Conservation (phyloP, 2,797 vertebrate species). For the Gymnoscopelus microlampas region DNA sequence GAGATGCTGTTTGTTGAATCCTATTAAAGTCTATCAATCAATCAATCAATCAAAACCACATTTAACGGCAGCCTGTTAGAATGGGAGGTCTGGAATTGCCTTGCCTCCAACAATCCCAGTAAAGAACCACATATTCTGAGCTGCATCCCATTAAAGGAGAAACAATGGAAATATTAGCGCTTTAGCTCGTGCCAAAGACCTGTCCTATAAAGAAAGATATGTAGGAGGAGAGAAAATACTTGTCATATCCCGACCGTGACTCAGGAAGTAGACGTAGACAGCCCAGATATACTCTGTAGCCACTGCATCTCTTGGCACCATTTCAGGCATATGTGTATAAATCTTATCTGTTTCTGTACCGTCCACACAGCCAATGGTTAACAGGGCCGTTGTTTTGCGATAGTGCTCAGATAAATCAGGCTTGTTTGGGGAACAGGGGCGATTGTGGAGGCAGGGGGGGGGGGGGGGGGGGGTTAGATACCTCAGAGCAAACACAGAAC, state of each 20-base stretch:
- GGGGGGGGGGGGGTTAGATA: constrained; percentile 68
- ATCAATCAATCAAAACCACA: no score
- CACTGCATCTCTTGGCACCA: constrained; percentile 47
- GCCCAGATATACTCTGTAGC: constrained; percentile 29
- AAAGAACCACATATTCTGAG: no score
- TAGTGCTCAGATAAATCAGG: constrained; percentile 47
- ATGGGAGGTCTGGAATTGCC: no score
- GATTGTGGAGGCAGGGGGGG: no score
- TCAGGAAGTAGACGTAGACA: constrained; percentile 43
- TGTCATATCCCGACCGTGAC: constrained; percentile 48
- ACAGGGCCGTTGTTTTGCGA: constrained; percentile 46
- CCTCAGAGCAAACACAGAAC: constrained; percentile 61
- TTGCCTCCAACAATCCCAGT: no score
- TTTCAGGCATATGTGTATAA: constrained; percentile 43
- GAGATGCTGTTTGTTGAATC: no score
- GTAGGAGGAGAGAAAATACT: constrained; percentile 22
- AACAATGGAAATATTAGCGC: constrained; percentile 12
- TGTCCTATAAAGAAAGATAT: constrained; percentile 47
- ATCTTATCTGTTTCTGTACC: constrained; percentile 62
- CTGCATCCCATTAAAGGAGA: background rate
- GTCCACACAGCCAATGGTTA: constrained; percentile 55
- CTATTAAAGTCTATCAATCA: no score
- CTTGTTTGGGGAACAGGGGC: constrained; percentile 7
- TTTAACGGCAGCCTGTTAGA: no score
- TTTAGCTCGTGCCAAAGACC: constrained; percentile 31